Evolutionary conservation across 2,113 vertebrate genomes (phyloP), one percentile per base, ranked within the genome.

Genomic region (Typhlomys cinereus): DNA sequence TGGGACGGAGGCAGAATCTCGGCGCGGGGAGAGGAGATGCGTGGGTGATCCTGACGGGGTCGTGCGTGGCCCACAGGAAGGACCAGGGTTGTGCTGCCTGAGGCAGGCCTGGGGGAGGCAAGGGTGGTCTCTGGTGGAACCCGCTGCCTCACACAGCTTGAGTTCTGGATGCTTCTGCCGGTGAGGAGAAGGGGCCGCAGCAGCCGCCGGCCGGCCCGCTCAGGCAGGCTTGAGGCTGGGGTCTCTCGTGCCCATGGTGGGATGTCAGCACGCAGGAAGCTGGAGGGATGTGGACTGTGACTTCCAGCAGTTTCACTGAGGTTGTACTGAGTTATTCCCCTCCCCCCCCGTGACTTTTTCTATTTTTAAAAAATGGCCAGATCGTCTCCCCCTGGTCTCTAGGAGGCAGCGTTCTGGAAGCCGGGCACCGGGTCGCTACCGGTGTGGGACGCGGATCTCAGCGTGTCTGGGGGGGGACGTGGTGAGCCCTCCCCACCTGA

Each of bases 321-420:
- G 23, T 41, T 46, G 59, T 31, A 15, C 18, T 17, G 88, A 62
- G 57, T 69, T 81, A 74, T 89, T 96, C 92, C 81, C 70, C 41
- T 67, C n/a, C n/a, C n/a, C n/a, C n/a, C n/a, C n/a, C n/a, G 66
- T 50, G 59, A 48, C n/a, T 70, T 78, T 66, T 64, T 39, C 48
- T 62, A 17, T 79, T 92, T 79, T 92, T 79, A 70, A 81, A 66
- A 94, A 78, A 73, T 54, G 57, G 85, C 41, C 78, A 23, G 50
- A 76, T 57, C 75, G 69, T 25, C 66, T 46, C 67, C 86, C 44
- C 48, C 36, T 31, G 75, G 74, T 46, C 59, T n/a, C 0, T 4
- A 17, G 48, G 64, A 59, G 69, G 64, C n/a, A 82, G 36, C 89
- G 18, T 54, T 81, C 61, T 31, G 25, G 76, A 75, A 52, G 39